Evolutionary conservation across 1,140 invertebrate genomes (phyloP).

Genomic region (Brachionus sp.): DNA sequence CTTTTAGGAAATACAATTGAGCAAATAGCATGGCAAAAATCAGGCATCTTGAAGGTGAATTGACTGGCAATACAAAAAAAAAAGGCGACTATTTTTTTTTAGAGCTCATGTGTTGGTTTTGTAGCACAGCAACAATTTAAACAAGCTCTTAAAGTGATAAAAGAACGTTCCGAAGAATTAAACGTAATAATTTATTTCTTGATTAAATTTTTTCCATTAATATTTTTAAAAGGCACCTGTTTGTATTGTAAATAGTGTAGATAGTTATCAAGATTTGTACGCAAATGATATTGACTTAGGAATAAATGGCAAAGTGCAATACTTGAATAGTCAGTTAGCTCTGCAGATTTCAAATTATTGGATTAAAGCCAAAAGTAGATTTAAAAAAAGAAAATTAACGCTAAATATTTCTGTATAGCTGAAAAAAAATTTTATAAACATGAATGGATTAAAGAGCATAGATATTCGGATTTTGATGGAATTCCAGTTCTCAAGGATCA

Average conservation of each 20-base stretch:
- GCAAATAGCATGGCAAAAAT: slow-evolving; percentile 88
- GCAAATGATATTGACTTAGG: background rate
- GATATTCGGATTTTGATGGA: background rate
- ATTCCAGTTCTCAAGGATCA: background rate
- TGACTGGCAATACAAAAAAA: background rate
- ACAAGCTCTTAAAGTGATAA: slow-evolving; percentile 27
- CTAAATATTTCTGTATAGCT: background rate
- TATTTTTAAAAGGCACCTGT: slow-evolving; percentile 14
- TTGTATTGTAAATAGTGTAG: slow-evolving; percentile 31
- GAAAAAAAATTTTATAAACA: slow-evolving; percentile 1
- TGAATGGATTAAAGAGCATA: background rate
- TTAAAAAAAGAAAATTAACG: background rate
- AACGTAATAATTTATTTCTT: background rate
- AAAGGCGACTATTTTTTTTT: background rate
- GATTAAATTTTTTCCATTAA: background rate
- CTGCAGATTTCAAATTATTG: slow-evolving; percentile 27
- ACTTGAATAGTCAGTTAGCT: slow-evolving; percentile 15
- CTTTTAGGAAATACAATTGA: slow-evolving; percentile 78
- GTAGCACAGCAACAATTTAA: background rate
- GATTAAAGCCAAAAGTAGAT: background rate
- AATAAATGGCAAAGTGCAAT: slow-evolving; percentile 32
- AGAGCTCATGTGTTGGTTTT: slow-evolving; percentile 17
- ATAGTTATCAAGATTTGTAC: background rate
- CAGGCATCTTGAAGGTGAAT: slow-evolving; percentile 82
- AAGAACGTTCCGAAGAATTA: slow-evolving; percentile 4